Evolutionary conservation across 2,888 invertebrate genomes (phyloP).

Genomic region (Lasioglossum morio): DNA sequence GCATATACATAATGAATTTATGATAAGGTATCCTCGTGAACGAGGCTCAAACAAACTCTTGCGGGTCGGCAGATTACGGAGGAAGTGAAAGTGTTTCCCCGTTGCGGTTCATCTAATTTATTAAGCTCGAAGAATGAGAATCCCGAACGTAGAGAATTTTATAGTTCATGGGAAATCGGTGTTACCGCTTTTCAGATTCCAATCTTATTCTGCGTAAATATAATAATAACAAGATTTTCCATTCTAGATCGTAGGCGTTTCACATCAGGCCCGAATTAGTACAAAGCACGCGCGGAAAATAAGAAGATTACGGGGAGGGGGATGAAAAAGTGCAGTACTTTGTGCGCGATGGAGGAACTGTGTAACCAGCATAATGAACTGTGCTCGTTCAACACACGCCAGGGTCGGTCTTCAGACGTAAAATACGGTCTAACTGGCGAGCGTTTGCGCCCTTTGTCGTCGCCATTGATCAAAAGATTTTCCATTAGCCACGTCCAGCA

Average conservation of each 20-base stretch:
- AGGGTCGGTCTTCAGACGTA: not conserved
- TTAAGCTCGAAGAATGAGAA: not conserved
- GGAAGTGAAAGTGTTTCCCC: not conserved
- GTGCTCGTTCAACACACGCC: not conserved
- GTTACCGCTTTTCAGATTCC: not conserved
- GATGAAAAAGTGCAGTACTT: not conserved
- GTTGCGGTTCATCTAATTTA: not conserved
- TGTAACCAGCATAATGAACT: slow-evolving; percentile 2
- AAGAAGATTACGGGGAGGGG: not conserved
- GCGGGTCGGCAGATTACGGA: not conserved
- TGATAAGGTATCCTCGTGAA: not conserved
- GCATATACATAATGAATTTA: slow-evolving; percentile 21
- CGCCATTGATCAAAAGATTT: slow-evolving; percentile 7
- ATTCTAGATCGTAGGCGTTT: not conserved
- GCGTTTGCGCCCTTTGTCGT: not conserved
- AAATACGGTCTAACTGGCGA: not conserved
- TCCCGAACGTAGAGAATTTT: not conserved
- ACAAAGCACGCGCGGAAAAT: not conserved
- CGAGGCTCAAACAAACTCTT: not conserved
- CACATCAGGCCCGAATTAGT: not conserved
- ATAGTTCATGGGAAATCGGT: not conserved
- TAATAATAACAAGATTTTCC: too few species aligned
- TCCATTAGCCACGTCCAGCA: not conserved
- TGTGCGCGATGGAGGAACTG: not conserved
- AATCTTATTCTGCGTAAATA: too few species aligned